Base-by-base conservation (phyloP, 2,113 vertebrate species). In the Sylvilagus bachmani region DNA sequence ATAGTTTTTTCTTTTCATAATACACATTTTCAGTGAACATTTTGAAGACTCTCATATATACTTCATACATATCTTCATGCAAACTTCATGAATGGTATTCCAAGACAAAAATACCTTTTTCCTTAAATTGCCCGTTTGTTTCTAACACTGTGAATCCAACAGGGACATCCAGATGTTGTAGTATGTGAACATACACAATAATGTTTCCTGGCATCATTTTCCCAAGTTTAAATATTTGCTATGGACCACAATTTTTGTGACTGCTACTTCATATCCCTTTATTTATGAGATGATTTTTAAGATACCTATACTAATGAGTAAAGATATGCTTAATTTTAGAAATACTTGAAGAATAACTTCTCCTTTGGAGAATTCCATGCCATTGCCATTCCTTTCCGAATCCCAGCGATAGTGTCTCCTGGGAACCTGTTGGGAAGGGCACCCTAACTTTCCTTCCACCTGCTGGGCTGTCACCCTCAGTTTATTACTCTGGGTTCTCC, bases 151-250 rank as follows among this genome's bases (percentile, higher is more conserved):
- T 66, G 79, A 64, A 58, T 44, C 79, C 84, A 53, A 33, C 4
- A 6, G 64, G 53, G 38, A 66, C 69, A 62, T 33, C 36, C 13
- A 22, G 71, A 62, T 62, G 33, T 51, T 86, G 62, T 22, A 21
- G 33, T 71, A 36, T 78, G 89, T 86, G 27, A 94, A 82, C 71
- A 73, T 36, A 69, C 62, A n/a, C 38, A 27, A 6, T 33, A 31
- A 67, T 73, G 11, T 81, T 97, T 86, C 6, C 29, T 84, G 61
- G 44, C 11, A 44, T 66, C 44, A 44, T 44, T 44, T 85, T 38
- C 36, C 69, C 79, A 49, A 10, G 24, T 86, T 69, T 92, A 14
- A 83, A 51, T 86, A 75, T 80, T 69, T 96, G 38, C 29, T 69
- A n/a, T 77, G 82, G 67, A 33, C 6, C 64, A 44, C 3, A 16